Conservation (phyloP, 2,113 vertebrate genomes). For the Mormoops blainvillei region DNA sequence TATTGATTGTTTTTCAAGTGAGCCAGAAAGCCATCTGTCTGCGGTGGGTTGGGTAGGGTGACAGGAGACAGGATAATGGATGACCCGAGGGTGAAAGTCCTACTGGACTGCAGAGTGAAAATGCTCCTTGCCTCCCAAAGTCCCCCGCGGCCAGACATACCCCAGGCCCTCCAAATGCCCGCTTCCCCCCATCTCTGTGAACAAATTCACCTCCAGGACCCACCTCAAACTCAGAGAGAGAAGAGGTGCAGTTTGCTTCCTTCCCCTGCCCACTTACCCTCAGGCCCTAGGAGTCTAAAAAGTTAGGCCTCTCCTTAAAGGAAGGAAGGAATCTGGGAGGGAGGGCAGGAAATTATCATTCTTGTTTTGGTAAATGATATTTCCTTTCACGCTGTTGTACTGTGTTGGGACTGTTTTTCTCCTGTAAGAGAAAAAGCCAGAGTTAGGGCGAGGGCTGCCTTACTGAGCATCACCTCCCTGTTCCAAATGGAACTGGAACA, state of each 20-base stretch:
- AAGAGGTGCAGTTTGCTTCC: neutral
- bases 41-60: neutral
- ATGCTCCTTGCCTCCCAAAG: neutral
- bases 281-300: neutral
- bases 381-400: neutral
- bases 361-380: neutral
- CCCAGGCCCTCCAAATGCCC: neutral
- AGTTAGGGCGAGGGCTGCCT: neutral
- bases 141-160: neutral
- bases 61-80: neutral
- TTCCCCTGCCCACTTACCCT: neutral
- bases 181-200: neutral
- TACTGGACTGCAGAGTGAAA: neutral
- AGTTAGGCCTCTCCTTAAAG: neutral
- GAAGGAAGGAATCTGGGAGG: neutral
- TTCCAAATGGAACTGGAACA: neutral
- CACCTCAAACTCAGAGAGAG: neutral
- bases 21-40: slow-evolving; percentile 19
- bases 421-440: neutral
- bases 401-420: neutral
- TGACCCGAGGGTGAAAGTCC: neutral
- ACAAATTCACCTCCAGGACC: neutral
- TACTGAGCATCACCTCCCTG: neutral
- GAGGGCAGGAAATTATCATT: neutral
- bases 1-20: slow-evolving; percentile 4